These are phyloP conservation scores for Dromococcyx pavoninus DNA, from an alignment of 2,797 vertebrate genomes.

Conservation along the genomic window DNA sequence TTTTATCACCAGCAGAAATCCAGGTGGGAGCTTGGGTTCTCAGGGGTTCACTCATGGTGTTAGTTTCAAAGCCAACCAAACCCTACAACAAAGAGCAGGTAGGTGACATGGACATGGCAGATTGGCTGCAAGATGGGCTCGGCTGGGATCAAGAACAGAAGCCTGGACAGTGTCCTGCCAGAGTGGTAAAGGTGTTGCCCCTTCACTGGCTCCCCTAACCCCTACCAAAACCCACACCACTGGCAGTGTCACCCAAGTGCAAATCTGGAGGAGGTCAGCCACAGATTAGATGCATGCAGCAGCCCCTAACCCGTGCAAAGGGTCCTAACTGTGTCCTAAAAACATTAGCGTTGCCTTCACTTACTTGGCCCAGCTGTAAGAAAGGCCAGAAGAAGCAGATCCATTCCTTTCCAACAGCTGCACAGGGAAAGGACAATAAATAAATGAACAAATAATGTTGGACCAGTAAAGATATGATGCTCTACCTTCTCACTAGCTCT, in stretches of 20 bases:
- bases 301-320: background rate
- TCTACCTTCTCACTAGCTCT: background rate
- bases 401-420: background rate
- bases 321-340: background rate
- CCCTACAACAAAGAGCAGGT: fast-evolving
- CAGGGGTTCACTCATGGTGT: background rate
- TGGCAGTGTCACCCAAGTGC: background rate
- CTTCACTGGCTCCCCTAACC: background rate
- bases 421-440: fast-evolving
- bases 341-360: background rate
- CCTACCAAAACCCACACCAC: background rate
- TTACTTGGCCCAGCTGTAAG: background rate
- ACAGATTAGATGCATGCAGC: background rate
- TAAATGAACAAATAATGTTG: background rate
- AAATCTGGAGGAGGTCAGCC: background rate
- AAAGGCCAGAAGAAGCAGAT: background rate
- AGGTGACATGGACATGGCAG: fast-evolving
- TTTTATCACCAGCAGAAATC: background rate
- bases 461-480: background rate
- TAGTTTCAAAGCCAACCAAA: background rate
- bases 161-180: fast-evolving
- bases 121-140: background rate
- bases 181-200: background rate
- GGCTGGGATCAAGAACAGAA: background rate
- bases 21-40: background rate